phyloP scores from a whole-genome alignment of 2,113 vertebrate species.

The Pseudorectes ferrugineus region DNA sequence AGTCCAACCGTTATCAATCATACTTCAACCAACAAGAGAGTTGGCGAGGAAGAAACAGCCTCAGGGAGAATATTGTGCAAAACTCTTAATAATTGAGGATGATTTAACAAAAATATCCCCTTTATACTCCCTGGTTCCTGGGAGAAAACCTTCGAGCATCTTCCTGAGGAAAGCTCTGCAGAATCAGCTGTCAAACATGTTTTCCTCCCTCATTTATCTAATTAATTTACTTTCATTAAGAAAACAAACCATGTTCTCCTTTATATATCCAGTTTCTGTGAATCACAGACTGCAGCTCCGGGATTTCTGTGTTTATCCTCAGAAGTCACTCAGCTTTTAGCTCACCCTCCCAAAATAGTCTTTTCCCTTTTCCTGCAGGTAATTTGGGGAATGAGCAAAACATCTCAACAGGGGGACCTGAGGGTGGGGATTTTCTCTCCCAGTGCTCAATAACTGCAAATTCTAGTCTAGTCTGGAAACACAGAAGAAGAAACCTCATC shows the following conservation, averaged over 20 bases:
- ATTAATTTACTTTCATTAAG: neutral
- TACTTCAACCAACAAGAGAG: neutral
- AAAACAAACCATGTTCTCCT: neutral
- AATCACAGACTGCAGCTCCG: neutral
- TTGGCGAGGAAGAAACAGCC: neutral
- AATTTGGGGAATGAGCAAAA: neutral
- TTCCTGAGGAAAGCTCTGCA: neutral
- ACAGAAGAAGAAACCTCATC: neutral
- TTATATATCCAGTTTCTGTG: neutral
- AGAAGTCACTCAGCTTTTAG: neutral
- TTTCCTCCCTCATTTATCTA: neutral
- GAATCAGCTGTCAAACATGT: neutral
- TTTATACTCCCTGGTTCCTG: neutral
- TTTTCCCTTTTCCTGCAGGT: neutral
- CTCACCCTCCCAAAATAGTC: neutral
- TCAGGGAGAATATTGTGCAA: neutral
- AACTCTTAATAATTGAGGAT: neutral
- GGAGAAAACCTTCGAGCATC: neutral
- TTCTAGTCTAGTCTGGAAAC: neutral
- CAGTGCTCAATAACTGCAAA: neutral
- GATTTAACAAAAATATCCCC: neutral
- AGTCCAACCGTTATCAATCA: rapidly evolving
- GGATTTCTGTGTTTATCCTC: neutral
- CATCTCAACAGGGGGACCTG: neutral
- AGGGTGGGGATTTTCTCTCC: neutral